Evolutionary conservation across 2,797 vertebrate genomes (phyloP), one percentile per base, ranked within the genome.

Genomic region (Cossypha heuglini): DNA sequence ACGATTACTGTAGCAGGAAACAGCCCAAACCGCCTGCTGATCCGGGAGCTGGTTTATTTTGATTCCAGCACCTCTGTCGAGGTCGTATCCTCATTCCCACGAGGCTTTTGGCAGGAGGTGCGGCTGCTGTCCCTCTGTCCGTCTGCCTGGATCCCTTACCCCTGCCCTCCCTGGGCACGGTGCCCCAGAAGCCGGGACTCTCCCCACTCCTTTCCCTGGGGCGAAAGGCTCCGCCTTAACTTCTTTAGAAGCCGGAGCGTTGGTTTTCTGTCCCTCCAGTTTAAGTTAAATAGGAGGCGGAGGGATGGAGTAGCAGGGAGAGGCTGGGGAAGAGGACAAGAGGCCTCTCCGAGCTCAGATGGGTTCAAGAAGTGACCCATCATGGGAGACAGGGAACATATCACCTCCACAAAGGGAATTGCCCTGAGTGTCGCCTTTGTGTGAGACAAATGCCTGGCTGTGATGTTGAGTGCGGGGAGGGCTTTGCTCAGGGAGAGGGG

Each of bases 371-470:
- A 51, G 55, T 19, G 55, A 82, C 46, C 88, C 64, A 7, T 81
- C 94, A 16, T 0, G 0, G 9, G 43, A 61, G 90, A 90, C 48
- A 7, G 73, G 13, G 90, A 85, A 74, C 89, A 24, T 69, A 66
- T 52, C 33, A 24, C 52, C 37, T 18, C 37, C 76, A 76, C 91
- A 96, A 91, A 95, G 91, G 78, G 59, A 58, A 57, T 59, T 48
- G 74, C 84, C 74, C 71, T 12, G 71, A 66, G 72, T 52, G 69
- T 78, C 62, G 83, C 90, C 94, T 90, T 94, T 94, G 96, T 96
- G 95, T 3, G 92, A 96, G 91, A 62, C 95, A 95, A 96, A 94
- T 11, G 91, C 84, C 74, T 12, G 48, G 71, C 93, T 95, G 86
- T 73, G 63, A 72, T 76, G 93, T 48, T 20, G 91, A 76, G 91